Evolutionary conservation across 1,140 invertebrate genomes (phyloP), one percentile per base, ranked within the genome.

Genomic region (Acromyrmex charruanus): DNA sequence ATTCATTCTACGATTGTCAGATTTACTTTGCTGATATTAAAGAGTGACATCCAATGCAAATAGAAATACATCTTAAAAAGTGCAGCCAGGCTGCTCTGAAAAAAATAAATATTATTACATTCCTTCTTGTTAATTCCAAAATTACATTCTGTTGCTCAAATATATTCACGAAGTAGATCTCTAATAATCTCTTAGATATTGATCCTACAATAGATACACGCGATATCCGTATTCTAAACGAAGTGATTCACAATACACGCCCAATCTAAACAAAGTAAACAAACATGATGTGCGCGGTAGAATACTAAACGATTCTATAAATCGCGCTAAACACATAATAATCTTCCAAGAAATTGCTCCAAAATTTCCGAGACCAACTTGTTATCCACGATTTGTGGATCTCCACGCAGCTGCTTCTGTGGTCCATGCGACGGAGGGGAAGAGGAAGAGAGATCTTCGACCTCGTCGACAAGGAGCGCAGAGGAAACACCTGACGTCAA

Each of bases 1-100:
- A 25, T 14, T 90, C 89, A 91, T 91, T 55, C 63, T 91, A 91
- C 14, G 2, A 65, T 59, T 31, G 25, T 31, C 31, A 49, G 10
- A 51, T 84, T 77, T 58, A 84, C 6, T 74, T 16, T 44, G n/a
- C 14, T 51, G 39, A 75, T 80, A 51, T 75, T 2, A 5, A 25
- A 44, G 25, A 49, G 16, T 14, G 65, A 25, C 16, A n/a, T n/a
- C 21, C 35, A 39, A 28, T 10, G 16, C 18, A 51, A 55, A 16
- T 61, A 90, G 12, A 53, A 63, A n/a, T 59, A 68, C 81, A 86
- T 88, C 44, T 1, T 63, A 51, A 31, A 21, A 66, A 58, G 6
- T 35, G 21, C n/a, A 55, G n/a, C 25, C 12, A 4, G 18, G 18
- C 14, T 66, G 44, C 28, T 59, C 89, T 90, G 58, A 10, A 69